A percentile compares a stretch with the other conserved stretches of the same genome.
Evolutionary conservation across 2,797 vertebrate species (phyloP).

Genomic region (Amphiprion clarkii): DNA sequence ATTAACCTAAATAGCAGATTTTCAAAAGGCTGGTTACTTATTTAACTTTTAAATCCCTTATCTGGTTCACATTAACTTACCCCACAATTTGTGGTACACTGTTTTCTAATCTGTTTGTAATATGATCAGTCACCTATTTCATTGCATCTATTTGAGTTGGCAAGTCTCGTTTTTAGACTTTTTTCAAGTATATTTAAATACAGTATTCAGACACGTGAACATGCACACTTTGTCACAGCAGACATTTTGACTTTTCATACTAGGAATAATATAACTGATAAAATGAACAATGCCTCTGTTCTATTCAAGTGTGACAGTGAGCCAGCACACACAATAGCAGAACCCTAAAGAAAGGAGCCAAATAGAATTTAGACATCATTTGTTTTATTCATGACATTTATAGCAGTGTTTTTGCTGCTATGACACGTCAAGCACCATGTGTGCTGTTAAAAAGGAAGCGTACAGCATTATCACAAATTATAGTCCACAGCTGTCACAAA

Average conservation of each 20-base stretch:
- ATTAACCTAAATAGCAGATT: too few species aligned
- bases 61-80: too few species aligned
- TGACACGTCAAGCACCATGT: not conserved
- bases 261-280: not conserved
- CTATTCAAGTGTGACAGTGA: not conserved
- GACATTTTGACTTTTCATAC: not conserved
- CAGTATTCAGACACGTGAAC: too few species aligned
- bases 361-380: not conserved
- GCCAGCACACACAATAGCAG: not conserved
- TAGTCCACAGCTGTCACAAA: not conserved
- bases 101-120: too few species aligned
- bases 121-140: too few species aligned
- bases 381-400: not conserved
- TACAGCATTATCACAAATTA: not conserved
- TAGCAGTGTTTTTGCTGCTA: not conserved
- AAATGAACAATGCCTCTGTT: not conserved
- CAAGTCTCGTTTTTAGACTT: too few species aligned
- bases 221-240: too few species aligned
- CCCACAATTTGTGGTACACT: too few species aligned
- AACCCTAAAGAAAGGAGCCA: not conserved
- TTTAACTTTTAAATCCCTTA: too few species aligned
- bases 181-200: too few species aligned
- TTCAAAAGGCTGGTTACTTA: too few species aligned
- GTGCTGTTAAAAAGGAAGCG: not conserved
- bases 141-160: too few species aligned